phyloP scores from a whole-genome alignment of 2,797 vertebrate species.

The Meriones psammophilus region DNA sequence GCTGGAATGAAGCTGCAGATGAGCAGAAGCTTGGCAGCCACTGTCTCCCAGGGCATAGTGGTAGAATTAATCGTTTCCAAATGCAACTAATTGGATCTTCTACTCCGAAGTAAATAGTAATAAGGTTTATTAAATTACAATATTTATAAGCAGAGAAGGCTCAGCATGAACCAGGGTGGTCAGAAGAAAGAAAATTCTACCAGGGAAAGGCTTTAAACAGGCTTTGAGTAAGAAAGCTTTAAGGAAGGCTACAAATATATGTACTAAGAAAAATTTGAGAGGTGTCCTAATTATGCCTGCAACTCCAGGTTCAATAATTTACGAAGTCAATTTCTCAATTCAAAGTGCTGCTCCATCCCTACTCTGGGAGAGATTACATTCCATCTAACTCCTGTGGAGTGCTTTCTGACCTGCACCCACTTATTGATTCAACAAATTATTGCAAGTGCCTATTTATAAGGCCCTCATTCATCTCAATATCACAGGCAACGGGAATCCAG shows the following conservation, averaged over 20 bases:
- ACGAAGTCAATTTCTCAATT: conserved; percentile 27
- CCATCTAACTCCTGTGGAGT: background rate
- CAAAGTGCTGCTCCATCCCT: background rate
- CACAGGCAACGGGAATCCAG: background rate
- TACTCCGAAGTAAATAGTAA: conserved; percentile 70
- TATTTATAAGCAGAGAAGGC: conserved; percentile 11
- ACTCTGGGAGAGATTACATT: background rate
- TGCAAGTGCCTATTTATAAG: background rate
- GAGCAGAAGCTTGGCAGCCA: conserved; percentile 35
- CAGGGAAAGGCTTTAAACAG: conserved; percentile 41
- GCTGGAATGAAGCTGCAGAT: conserved; percentile 1
- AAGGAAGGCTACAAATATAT: conserved; percentile 35
- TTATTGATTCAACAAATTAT: background rate
- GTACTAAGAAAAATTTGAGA: background rate
- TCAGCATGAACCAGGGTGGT: background rate
- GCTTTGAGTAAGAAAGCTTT: conserved; percentile 18
- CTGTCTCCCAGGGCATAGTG: background rate
- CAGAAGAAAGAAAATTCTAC: conserved; percentile 28
- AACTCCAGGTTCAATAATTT: conserved; percentile 16
- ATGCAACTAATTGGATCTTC: conserved; percentile 71
- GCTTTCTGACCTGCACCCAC: background rate
- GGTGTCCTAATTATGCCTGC: conserved; percentile 1
- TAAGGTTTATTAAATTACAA: conserved; percentile 73
- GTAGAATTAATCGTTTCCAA: conserved; percentile 64
- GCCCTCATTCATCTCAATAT: background rate